phyloP scores from a whole-genome alignment of 2,797 vertebrate genomes.

The Triplophysa bombifrons region DNA sequence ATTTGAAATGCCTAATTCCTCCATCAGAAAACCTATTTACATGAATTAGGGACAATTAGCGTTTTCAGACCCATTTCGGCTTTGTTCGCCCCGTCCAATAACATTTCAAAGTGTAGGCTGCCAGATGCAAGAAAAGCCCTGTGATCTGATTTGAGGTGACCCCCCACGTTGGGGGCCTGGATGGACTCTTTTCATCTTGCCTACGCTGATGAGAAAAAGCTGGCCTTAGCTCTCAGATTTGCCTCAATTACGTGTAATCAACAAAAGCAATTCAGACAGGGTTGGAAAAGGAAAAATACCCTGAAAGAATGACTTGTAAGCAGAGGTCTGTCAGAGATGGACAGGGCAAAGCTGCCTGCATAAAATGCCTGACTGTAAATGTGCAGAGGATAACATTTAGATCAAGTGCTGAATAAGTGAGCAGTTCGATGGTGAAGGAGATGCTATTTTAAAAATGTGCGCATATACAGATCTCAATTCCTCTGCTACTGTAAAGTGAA shows the following conservation, averaged over 20 bases:
- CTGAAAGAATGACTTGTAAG: conserved; percentile 67
- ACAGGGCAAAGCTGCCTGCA: conserved; percentile 58
- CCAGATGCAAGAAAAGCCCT: conserved; percentile 82
- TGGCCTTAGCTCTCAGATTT: conserved; percentile 64
- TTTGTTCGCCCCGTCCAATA: conserved; percentile 87
- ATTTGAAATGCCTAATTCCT: conserved; percentile 84
- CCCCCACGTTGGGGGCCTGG: conserved; percentile 67
- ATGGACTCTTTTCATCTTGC: conserved; percentile 65
- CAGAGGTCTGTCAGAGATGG: conserved; percentile 57
- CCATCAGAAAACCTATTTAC: conserved; percentile 86
- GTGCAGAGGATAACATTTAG: conserved; percentile 41
- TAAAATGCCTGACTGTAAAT: conserved; percentile 47
- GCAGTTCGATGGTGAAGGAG: neutral
- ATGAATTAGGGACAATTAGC: conserved; percentile 86
- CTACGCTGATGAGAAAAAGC: conserved; percentile 61
- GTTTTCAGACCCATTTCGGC: conserved; percentile 84
- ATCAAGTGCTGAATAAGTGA: neutral
- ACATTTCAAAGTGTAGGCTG: conserved; percentile 90
- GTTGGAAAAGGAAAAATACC: conserved; percentile 59
- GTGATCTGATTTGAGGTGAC: conserved; percentile 82
- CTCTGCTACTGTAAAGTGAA: neutral
- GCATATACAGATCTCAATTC: neutral
- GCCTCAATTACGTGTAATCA: conserved; percentile 77
- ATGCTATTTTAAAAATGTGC: neutral
- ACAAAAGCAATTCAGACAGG: conserved; percentile 67